These are phyloP conservation scores for Falcunculus frontatus DNA, from an alignment of 2,113 vertebrate species.

Conservation along the genomic window DNA sequence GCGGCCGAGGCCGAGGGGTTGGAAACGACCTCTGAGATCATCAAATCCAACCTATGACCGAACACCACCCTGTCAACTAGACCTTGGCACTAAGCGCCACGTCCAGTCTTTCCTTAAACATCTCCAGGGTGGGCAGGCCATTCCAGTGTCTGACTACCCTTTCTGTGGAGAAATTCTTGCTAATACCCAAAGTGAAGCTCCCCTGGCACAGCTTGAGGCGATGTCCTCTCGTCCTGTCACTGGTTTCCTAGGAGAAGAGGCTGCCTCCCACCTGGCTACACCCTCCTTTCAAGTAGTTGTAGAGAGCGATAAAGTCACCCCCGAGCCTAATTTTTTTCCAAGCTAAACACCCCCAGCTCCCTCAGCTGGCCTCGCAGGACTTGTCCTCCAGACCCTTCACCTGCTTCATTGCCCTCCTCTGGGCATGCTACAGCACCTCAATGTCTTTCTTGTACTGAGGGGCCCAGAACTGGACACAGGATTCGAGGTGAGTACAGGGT, in stretches of 20 bases:
- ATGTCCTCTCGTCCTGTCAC: not conserved
- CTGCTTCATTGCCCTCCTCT: not conserved
- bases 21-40: not conserved
- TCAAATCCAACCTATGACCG: not conserved
- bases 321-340: not conserved
- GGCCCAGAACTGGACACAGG: not conserved
- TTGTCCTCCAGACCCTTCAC: not conserved
- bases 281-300: accelerated
- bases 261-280: too few species aligned
- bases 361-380: not conserved
- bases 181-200: not conserved
- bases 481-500: too few species aligned
- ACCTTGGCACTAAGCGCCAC: not conserved
- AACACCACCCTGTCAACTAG: not conserved
- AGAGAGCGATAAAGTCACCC: not conserved
- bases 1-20: not conserved
- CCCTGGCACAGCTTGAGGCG: not conserved
- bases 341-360: not conserved
- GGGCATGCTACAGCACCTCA: not conserved
- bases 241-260: not conserved
- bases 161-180: not conserved
- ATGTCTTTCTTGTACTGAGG: not conserved
- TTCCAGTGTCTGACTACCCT: not conserved
- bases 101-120: not conserved
- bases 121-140: not conserved